These are phyloP conservation scores for Drosophila recens DNA, from an alignment of 2,888 invertebrate species.

Conservation along the genomic window DNA sequence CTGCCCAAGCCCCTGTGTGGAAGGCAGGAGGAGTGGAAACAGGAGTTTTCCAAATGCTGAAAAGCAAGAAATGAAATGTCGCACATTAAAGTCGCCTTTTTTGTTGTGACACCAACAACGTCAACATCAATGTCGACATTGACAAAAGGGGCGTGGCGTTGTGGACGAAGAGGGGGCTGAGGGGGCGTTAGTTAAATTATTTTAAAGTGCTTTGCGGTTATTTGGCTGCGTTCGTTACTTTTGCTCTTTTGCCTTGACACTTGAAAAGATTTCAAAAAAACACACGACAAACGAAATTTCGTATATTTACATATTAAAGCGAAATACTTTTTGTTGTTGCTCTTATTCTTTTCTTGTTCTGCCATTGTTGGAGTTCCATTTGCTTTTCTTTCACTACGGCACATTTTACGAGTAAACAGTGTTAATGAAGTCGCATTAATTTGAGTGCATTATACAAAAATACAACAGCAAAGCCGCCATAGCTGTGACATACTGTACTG, in stretches of 20 bases:
- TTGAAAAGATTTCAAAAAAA: conserved; percentile 38
- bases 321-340: conserved; percentile 28
- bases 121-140: conserved; percentile 25
- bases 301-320: conserved; percentile 50
- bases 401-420: conserved; percentile 74
- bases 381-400: conserved; percentile 47
- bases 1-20: too few species aligned
- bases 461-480: conserved; percentile 39
- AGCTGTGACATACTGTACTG: conserved; percentile 19
- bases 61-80: conserved; percentile 61
- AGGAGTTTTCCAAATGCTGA: conserved; percentile 39
- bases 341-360: conserved; percentile 1
- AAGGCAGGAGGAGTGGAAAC: not conserved
- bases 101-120: conserved; percentile 36
- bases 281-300: conserved; percentile 33
- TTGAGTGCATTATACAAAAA: conserved; percentile 71
- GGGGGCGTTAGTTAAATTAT: conserved; percentile 57
- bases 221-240: conserved; percentile 53
- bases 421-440: conserved; percentile 81
- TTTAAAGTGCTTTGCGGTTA: conserved; percentile 74
- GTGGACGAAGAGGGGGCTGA: not conserved
- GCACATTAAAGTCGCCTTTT: conserved; percentile 68
- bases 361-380: conserved; percentile 41
- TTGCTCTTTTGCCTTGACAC: conserved; percentile 52
- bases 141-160: not conserved